Evolutionary conservation across 1,140 invertebrate species (phyloP), one percentile per base, ranked within the genome.

Genomic region (Mizuhopecten yessoensis): DNA sequence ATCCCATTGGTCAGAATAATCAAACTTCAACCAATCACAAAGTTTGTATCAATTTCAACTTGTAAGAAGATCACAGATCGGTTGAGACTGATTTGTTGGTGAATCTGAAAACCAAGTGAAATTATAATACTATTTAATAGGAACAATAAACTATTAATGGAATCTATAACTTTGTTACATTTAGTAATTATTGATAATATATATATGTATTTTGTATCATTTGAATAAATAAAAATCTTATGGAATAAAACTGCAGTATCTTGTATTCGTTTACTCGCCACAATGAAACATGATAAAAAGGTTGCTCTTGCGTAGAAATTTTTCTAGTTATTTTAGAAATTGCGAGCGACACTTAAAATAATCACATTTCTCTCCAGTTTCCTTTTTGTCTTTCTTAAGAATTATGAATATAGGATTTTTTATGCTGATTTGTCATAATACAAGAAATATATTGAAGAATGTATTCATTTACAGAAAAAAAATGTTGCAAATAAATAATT

Each of bases 171-270:
- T 75, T 75, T 75, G 57, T 75, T 75, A 75, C 23, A 75, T n/a
- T 75, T 9, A 75, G 9, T 75, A 75, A 75, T 29, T 17, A 29
- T 75, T 75, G n/a, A 75, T 75, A 75, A 75, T n/a, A 75, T 75
- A 75, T 75, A 29, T 29, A 75, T 75, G 29, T 75, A 75, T n/a
- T 75, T n/a, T 75, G 29, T 75, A 75, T 75, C 57, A 75, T 9
- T 75, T 75, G 29, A 75, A 75, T 75, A 75, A 75, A 75, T 75
- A 75, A 75, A 45, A 75, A 75, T 75, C 23, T 29, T 75, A 75
- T 45, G 1, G 42, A 45, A 45, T 15, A 17, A 13, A 20, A 57
- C 7, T 20, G 7, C 2, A 15, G 15, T 57, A 57, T 57, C 17
- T 75, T 29, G n/a, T 5, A 75, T 75, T 75, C 29, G 23, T 5